Conservation (phyloP, 2,113 vertebrate species). For the Argyrosomus japonicus region DNA sequence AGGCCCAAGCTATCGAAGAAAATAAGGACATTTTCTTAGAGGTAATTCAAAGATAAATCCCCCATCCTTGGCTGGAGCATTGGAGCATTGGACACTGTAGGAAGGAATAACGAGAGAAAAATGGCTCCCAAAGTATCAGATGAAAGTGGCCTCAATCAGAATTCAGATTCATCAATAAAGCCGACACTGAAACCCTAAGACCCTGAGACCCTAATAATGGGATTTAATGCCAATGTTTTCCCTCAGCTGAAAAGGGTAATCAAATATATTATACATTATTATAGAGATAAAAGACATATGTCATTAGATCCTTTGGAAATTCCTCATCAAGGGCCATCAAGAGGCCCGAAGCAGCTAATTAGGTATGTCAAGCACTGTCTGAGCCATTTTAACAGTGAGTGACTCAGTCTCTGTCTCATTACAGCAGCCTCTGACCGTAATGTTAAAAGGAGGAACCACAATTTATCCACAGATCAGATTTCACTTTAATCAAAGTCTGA, state of each 20-base stretch:
- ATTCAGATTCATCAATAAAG: background rate
- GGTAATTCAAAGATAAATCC: background rate
- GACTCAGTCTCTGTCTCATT: background rate
- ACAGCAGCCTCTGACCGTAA: background rate
- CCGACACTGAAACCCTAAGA: background rate
- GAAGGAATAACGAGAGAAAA: background rate
- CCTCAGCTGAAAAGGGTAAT: background rate
- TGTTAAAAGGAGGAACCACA: slow-evolving; percentile 3
- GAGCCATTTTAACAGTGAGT: slow-evolving; percentile 6
- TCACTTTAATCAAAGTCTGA: slow-evolving; percentile 12
- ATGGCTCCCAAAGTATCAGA: background rate
- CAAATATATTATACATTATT: background rate
- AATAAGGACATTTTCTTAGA: background rate
- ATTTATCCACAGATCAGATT: slow-evolving; percentile 5
- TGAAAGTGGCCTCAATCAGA: background rate
- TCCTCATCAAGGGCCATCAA: background rate
- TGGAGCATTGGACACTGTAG: background rate
- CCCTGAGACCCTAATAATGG: background rate
- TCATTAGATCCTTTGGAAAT: background rate
- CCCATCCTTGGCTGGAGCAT: too few species aligned
- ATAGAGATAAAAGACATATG: background rate
- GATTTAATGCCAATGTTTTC: background rate
- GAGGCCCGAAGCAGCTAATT: background rate
- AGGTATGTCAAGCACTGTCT: background rate
- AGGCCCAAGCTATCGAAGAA: too few species aligned